Percentiles rank a stretch among this genome's conserved stretches.
phyloP scores from a whole-genome alignment of 2,888 invertebrate genomes.

The Eustalomyia histrio region DNA sequence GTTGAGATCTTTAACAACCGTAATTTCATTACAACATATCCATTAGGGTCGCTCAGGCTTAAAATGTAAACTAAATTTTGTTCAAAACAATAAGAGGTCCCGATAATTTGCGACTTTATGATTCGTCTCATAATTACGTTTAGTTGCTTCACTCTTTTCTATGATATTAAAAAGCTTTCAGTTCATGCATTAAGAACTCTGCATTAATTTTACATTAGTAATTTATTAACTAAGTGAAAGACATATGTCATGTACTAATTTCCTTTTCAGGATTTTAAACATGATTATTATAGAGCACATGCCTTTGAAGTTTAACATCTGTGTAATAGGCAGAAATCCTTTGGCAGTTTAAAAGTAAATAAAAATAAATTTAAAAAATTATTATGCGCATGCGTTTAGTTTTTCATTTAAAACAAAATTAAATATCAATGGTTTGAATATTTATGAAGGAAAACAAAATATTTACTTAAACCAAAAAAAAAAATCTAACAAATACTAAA shows the following conservation, averaged over 20 bases:
- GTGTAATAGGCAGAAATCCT: slow-evolving; percentile 24
- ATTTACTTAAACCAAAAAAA: slow-evolving; percentile 32
- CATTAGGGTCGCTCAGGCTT: too few relatives aligned
- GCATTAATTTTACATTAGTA: too few relatives aligned
- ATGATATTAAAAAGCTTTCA: too few relatives aligned
- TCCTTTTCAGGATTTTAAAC: slow-evolving; percentile 35
- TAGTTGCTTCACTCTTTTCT: too few relatives aligned
- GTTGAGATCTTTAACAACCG: too few relatives aligned
- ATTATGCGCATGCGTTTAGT: slow-evolving; percentile 12
- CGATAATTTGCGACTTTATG: too few relatives aligned
- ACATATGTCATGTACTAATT: slow-evolving; percentile 43
- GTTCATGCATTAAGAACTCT: too few relatives aligned
- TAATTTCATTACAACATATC: too few relatives aligned
- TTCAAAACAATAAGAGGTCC: too few relatives aligned
- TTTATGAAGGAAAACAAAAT: slow-evolving; percentile 42
- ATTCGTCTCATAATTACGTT: too few relatives aligned
- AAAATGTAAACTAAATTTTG: too few relatives aligned
- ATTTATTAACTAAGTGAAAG: slow-evolving; percentile 20
- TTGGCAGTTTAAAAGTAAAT: slow-evolving; percentile 29
- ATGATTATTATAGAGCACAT: slow-evolving; percentile 52
- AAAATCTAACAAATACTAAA: slow-evolving; percentile 41
- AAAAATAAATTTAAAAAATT: slow-evolving; percentile 16
- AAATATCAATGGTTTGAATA: slow-evolving; percentile 3
- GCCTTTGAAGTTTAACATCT: slow-evolving; percentile 45
- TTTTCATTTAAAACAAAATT: slow-evolving; percentile 15